Evolutionary conservation across 2,888 invertebrate species (phyloP), one percentile per base, ranked within the genome.

Genomic region (Saturnia pavonia): DNA sequence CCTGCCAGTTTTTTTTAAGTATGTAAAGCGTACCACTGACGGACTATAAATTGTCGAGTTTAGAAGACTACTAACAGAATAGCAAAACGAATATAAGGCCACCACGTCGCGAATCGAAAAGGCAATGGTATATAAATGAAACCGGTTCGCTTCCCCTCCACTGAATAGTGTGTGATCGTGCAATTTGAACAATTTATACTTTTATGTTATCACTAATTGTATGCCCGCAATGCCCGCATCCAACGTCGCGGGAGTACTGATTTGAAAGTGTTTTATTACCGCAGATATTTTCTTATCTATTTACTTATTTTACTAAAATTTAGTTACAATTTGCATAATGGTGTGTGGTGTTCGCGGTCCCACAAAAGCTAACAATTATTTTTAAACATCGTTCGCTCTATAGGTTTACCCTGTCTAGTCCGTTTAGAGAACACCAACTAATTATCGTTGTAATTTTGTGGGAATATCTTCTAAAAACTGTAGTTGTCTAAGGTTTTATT

Each of bases 61-160:
- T 43, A 67, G 60, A 63, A 48, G 22, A 8, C 54, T 68, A 73
- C 69, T 69, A 79, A 81, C 73, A 68, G 74, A 77, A 72, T 72
- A 69, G 69, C 70, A 40, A 71, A 57, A 71, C 69, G 69, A 66
- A 65, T 71, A 48, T 72, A 69, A 68, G 67, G 76, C n/a, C 6
- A 43, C 77, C 80, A 80, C 80, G 80, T 74, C 70, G 74, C 72
- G 77, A 70, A 76, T 78, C 75, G 80, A 83, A 79, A 82, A 81
- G 80, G 77, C 72, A 73, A 75, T 76, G 48, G 68, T 34, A 66
- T 70, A 74, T 69, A 71, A 71, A 70, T 34, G 68, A 69, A 80
- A 85, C 84, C 83, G 81, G 81, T 82, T 66, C 72, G 72, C 68
- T 74, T 75, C 79, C 80, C 81, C 81, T 67, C 79, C 72, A 75